Percentiles rank a stretch among this genome's conserved stretches.
Conservation (phyloP, 2,888 invertebrate genomes). For the Sinotaia quadrata region DNA sequence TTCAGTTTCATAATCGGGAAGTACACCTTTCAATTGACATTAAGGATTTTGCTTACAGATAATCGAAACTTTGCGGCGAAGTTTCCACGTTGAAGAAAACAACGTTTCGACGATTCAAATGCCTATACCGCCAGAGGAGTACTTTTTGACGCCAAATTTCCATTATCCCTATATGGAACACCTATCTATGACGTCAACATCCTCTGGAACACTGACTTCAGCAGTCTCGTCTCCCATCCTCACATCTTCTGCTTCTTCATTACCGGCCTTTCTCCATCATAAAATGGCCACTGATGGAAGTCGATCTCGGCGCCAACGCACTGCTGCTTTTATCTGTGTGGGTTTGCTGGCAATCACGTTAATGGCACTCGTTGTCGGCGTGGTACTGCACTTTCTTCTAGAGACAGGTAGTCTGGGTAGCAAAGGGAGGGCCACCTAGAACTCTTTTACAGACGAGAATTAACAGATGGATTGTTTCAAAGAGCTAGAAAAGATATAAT, state of each 20-base stretch:
- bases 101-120: background rate
- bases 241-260: constrained; percentile 3
- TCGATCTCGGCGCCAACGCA: constrained; percentile 21
- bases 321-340: constrained; percentile 13
- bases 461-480: no score
- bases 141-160: constrained; percentile 16
- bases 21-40: no score
- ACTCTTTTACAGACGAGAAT: no score
- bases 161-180: background rate
- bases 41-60: constrained; percentile 19
- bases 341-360: constrained; percentile 17
- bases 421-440: background rate
- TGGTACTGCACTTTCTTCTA: constrained; percentile 23
- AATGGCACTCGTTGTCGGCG: constrained; percentile 18
- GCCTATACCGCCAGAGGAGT: constrained; percentile 15
- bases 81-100: constrained; percentile 5
- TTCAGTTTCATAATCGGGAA: no score
- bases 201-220: constrained; percentile 7
- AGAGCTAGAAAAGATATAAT: no score
- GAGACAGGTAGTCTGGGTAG: constrained; percentile 25
- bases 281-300: constrained; percentile 13
- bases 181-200: background rate
- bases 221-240: background rate
- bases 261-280: constrained; percentile 3
- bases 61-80: constrained; percentile 17